Conservation (phyloP, 92 coral and sea anemone genomes). For the Epizoanthus illoricatus region DNA sequence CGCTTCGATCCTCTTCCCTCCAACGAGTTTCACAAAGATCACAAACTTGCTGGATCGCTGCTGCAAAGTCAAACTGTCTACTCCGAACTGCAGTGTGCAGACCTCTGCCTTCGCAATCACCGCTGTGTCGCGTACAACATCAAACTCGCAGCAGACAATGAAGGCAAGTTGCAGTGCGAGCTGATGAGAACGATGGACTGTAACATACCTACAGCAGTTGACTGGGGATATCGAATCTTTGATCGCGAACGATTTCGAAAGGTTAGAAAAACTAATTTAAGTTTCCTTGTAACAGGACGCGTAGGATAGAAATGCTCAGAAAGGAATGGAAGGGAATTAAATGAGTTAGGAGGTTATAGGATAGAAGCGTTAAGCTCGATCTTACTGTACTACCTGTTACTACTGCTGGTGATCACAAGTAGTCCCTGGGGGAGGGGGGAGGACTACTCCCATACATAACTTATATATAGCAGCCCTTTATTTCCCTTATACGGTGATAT, state of each 20-base stretch:
- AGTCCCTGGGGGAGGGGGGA: not conserved
- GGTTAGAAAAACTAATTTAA: not conserved
- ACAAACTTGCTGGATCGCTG: not conserved
- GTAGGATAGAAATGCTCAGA: not conserved
- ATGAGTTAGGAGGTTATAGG: not conserved
- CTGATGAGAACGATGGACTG: not conserved
- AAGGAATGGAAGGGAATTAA: too few species aligned
- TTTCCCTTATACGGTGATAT: too few species aligned
- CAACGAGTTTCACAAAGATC: not conserved
- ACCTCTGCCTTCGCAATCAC: not conserved
- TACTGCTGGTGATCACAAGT: not conserved
- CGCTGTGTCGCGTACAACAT: not conserved
- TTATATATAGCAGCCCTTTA: too few species aligned
- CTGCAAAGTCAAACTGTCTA: not conserved
- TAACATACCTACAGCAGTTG: not conserved
- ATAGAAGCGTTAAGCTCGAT: not conserved
- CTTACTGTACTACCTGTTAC: too few species aligned
- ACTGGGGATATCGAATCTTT: not conserved
- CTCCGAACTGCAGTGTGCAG: slow-evolving; percentile 12
- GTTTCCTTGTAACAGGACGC: too few species aligned
- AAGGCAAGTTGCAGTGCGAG: not conserved
- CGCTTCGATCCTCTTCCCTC: not conserved
- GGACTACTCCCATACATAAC: not conserved
- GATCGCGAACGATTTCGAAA: slow-evolving; percentile 7
- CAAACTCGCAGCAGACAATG: not conserved